Evolutionary conservation across 1,140 invertebrate genomes (phyloP).

Genomic region (Neodiprion lecontei): DNA sequence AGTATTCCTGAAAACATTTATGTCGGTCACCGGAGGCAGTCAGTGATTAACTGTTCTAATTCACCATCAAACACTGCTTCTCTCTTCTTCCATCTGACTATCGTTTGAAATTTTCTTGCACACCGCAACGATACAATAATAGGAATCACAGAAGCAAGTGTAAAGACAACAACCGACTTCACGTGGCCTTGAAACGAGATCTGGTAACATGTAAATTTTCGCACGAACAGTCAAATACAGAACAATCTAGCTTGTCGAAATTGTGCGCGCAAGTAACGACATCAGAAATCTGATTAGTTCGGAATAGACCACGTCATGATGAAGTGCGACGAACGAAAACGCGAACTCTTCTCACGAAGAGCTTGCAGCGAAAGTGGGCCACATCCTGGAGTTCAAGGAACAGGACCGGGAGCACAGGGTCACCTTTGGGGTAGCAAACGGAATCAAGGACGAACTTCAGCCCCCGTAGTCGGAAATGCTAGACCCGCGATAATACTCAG

Average conservation of each 20-base stretch:
- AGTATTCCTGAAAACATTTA: no score
- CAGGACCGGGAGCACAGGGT: conserved; percentile 34
- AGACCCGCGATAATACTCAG: conserved; percentile 68
- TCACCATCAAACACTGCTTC: background rate
- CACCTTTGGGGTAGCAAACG: conserved; percentile 64
- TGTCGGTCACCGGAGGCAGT: background rate
- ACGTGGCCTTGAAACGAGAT: background rate
- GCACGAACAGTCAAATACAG: background rate
- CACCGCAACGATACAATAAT: background rate
- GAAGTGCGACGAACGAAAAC: conserved; percentile 55
- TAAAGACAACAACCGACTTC: background rate
- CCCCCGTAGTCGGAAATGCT: conserved; percentile 68
- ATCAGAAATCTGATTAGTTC: background rate
- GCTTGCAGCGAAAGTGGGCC: conserved; percentile 72
- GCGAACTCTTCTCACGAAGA: conserved; percentile 57
- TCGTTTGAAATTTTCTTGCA: background rate
- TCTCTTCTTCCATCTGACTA: background rate
- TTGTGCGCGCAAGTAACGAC: background rate
- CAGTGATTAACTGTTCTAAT: background rate
- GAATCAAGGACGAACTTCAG: conserved; percentile 68
- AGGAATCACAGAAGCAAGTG: no score
- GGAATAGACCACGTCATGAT: conserved; percentile 35
- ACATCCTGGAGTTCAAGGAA: conserved; percentile 61
- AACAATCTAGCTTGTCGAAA: background rate
- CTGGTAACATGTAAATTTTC: background rate